These are phyloP conservation scores for Gonioctena quinquepunctata DNA, from an alignment of 1,140 invertebrate genomes.

Conservation along the genomic window DNA sequence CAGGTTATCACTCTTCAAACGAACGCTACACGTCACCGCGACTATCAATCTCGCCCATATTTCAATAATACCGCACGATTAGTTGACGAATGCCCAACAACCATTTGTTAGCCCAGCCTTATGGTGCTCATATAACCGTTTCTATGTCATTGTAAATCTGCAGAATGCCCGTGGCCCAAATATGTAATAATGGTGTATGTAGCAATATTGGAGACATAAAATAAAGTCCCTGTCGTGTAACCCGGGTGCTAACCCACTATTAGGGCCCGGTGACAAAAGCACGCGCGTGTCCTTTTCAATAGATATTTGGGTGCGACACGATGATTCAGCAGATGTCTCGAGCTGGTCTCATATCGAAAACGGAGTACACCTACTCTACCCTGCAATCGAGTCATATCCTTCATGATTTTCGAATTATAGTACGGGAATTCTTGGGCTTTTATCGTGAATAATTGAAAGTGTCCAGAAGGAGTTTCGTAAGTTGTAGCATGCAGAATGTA, in stretches of 20 bases:
- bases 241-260: slow-evolving; percentile 26
- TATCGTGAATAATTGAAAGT: too few relatives aligned
- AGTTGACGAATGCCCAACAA: not conserved
- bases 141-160: not conserved
- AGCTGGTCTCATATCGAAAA: not conserved
- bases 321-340: slow-evolving; percentile 33
- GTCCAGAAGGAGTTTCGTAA: too few relatives aligned
- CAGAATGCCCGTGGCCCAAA: slow-evolving; percentile 11
- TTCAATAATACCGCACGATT: not conserved
- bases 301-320: not conserved
- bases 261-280: slow-evolving; percentile 24
- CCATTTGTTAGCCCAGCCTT: not conserved
- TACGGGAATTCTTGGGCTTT: too few relatives aligned
- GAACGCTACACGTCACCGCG: not conserved
- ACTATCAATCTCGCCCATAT: not conserved
- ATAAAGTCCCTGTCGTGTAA: slow-evolving; percentile 18
- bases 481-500: too few relatives aligned
- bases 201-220: slow-evolving; percentile 31
- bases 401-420: too few relatives aligned
- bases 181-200: slow-evolving; percentile 29
- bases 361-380: too few relatives aligned
- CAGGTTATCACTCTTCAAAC: not conserved
- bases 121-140: not conserved
- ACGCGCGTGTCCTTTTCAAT: slow-evolving; percentile 28
- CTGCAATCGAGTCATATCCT: too few relatives aligned